Evolutionary conservation across 2,888 invertebrate genomes (phyloP), one percentile per base, ranked within the genome.

Genomic region (Petrolisthes cinctipes): DNA sequence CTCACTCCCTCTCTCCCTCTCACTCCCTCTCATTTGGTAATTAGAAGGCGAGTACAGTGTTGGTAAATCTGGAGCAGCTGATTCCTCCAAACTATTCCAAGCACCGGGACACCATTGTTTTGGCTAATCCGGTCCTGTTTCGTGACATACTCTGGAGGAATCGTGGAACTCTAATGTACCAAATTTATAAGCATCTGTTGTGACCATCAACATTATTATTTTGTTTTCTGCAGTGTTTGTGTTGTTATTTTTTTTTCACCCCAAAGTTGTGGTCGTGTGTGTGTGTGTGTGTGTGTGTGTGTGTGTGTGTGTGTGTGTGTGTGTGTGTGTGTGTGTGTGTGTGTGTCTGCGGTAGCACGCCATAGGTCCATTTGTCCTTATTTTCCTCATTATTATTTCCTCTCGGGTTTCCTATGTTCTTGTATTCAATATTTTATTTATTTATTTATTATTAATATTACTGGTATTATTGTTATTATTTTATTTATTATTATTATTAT

Each of bases 271-370:
- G 66, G 7, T 14, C 14, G 66, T 61, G 9, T 61, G 66, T 61
- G 66, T 61, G 66, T 61, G 66, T 20, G 1, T 23, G 17, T 78
- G 51, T 78, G 17, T 23, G 51, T 78, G 17, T 23, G 51, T 78
- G 17, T 23, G 51, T 78, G 51, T 23, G 51, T 78, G 51, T 78
- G 51, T 79, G 17, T 79, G 14, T 79, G 14, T 79, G 20, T 9
- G n/a, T 5, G 56, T 79, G 17, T 79, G 56, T 79, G 56, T 79
- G 56, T 79, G 56, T 79, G 5, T 79, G 17, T 79, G 54, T 79
- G 4, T 51, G 5, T 37, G 53, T 53, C 4, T 79, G 53, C 54
- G 5, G 37, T 9, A 53, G 53, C 51, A 4, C 54, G 53, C 54
- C 4, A 53, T 9, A 4, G 53, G 3, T 9, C 54, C 1, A 37